Conservation (phyloP, 2,113 vertebrate genomes). For the Nibea albiflora region DNA sequence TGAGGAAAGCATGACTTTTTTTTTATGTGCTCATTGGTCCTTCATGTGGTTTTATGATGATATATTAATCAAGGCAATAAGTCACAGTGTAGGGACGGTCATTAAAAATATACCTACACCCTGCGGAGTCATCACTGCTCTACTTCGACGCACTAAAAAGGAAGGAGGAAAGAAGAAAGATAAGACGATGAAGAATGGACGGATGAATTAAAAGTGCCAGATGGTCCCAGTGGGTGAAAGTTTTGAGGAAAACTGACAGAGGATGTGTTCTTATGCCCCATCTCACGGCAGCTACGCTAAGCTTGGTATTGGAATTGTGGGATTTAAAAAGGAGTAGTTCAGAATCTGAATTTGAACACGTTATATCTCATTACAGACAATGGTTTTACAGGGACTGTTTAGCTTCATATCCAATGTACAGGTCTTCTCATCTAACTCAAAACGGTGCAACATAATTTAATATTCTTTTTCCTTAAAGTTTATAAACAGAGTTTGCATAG, state of each 20-base stretch:
- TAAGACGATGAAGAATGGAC: slow-evolving; percentile 16
- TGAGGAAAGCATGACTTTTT: slow-evolving; percentile 67
- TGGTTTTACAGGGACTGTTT: background rate
- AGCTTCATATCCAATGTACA: background rate
- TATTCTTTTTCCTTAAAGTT: background rate
- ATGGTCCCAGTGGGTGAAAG: slow-evolving; percentile 46
- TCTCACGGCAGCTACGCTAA: background rate
- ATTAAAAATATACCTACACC: slow-evolving; percentile 80
- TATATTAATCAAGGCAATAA: slow-evolving; percentile 82
- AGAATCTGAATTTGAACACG: background rate
- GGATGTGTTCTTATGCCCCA: slow-evolving; percentile 10
- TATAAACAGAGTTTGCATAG: slow-evolving; percentile 13
- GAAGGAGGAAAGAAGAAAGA: slow-evolving; percentile 12
- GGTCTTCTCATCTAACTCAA: background rate
- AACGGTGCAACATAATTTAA: slow-evolving; percentile 33
- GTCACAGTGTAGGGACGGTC: slow-evolving; percentile 70
- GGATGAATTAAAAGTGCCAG: slow-evolving; percentile 45
- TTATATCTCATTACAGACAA: no score
- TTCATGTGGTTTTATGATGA: slow-evolving; percentile 81
- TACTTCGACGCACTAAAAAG: slow-evolving; percentile 54
- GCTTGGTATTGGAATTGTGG: background rate
- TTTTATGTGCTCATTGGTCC: slow-evolving; percentile 66
- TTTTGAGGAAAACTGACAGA: slow-evolving; percentile 59
- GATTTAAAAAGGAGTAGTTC: slow-evolving; percentile 10
- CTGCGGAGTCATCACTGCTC: slow-evolving; percentile 61